These are phyloP conservation scores for Poeciliopsis gracilis DNA, from an alignment of 2,797 vertebrate genomes.

Conservation along the genomic window DNA sequence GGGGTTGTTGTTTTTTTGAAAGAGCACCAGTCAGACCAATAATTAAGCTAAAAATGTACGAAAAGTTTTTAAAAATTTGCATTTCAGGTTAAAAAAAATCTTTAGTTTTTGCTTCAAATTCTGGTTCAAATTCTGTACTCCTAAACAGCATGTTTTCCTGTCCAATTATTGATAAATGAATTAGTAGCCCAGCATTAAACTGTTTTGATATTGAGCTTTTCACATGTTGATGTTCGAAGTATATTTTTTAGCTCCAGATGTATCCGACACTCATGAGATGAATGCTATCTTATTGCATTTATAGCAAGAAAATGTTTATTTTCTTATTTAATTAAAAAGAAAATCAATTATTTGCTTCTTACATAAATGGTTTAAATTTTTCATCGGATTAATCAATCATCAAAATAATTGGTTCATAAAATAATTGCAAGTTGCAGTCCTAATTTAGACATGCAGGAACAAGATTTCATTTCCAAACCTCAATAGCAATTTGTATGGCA, in stretches of 20 bases:
- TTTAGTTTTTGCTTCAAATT: background rate
- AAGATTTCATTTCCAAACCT: background rate
- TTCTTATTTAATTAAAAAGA: background rate
- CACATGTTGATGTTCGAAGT: background rate
- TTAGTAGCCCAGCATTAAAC: background rate
- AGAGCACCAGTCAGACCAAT: background rate
- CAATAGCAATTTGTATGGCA: background rate
- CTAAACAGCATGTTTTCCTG: background rate
- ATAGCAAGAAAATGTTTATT: background rate
- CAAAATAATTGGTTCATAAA: background rate
- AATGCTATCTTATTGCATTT: background rate
- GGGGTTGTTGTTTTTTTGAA: background rate
- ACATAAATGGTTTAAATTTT: too few relatives aligned
- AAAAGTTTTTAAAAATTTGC: background rate
- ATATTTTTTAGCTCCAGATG: background rate
- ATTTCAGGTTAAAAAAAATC: background rate
- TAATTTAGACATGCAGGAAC: background rate
- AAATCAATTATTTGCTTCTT: background rate
- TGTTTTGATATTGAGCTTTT: background rate
- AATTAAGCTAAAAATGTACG: background rate
- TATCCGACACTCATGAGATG: background rate
- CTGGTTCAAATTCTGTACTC: background rate
- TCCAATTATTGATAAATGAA: background rate
- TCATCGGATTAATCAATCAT: background rate
- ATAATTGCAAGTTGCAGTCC: background rate